These are phyloP conservation scores for Sisyra nigra DNA, from an alignment of 2,888 invertebrate genomes.

Conservation along the genomic window DNA sequence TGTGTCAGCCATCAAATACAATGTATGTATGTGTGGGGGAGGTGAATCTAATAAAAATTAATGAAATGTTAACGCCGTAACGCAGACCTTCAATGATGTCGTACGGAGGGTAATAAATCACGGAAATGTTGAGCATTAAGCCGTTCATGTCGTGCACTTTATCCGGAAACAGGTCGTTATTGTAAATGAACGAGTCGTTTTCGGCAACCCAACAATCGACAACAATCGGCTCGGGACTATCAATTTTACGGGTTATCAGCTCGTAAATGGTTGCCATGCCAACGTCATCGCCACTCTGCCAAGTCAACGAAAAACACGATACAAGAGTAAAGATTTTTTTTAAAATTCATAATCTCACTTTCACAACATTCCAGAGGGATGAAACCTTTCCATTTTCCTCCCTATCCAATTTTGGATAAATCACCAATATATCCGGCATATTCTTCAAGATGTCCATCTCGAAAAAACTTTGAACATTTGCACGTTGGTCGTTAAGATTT, in stretches of 20 bases:
- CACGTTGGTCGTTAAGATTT: not conserved
- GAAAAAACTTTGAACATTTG: not conserved
- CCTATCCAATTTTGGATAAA: not conserved
- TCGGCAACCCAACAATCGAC: not conserved
- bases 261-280: not conserved
- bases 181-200: not conserved
- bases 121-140: not conserved
- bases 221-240: constrained; percentile 1
- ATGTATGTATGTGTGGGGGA: no score
- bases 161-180: constrained; percentile 1
- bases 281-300: no score
- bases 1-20: no score
- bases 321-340: no score
- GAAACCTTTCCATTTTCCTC: no score
- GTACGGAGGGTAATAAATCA: not conserved
- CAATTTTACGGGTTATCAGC: not conserved
- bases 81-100: not conserved
- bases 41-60: no score
- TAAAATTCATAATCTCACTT: no score
- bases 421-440: not conserved
- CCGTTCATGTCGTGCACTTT: not conserved
- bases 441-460: not conserved
- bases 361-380: no score
- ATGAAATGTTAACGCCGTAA: not conserved
- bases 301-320: no score